These are phyloP conservation scores for Phyllotreta cruciferae DNA, from an alignment of 2,888 invertebrate species.

Conservation along the genomic window DNA sequence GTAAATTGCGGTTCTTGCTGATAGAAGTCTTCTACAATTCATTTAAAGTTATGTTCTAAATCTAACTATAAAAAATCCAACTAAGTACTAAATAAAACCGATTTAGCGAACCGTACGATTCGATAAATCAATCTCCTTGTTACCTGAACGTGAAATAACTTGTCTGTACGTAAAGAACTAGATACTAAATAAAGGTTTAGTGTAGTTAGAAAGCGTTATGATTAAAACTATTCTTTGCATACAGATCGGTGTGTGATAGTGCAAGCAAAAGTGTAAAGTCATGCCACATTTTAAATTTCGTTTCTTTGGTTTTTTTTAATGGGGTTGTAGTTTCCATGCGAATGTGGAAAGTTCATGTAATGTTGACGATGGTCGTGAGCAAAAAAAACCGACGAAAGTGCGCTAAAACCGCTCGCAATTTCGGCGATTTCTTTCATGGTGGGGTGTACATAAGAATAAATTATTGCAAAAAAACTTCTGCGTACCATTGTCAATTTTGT, in stretches of 20 bases:
- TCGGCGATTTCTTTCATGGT: slow-evolving; percentile 1
- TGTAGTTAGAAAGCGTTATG: slow-evolving; percentile 39
- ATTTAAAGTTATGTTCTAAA: slow-evolving; percentile 23
- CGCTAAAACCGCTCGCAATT: neutral
- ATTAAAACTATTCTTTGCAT: slow-evolving; percentile 52
- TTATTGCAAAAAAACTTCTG: slow-evolving; percentile 46
- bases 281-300: slow-evolving; percentile 55
- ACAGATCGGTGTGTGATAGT: slow-evolving; percentile 48
- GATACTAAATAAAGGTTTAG: slow-evolving; percentile 34
- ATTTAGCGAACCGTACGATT: neutral
- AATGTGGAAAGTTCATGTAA: no score
- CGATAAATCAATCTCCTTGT: neutral
- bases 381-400: slow-evolving; percentile 6
- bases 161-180: slow-evolving; percentile 55
- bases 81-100: slow-evolving; percentile 1
- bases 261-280: slow-evolving; percentile 48
- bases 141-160: slow-evolving; percentile 11
- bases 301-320: slow-evolving; percentile 13
- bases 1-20: slow-evolving; percentile 66
- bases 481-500: slow-evolving; percentile 59
- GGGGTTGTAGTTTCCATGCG: no score
- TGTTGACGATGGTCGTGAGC: slow-evolving; percentile 26
- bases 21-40: slow-evolving; percentile 66
- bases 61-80: slow-evolving; percentile 23
- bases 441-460: slow-evolving; percentile 28